Percentiles rank a stretch among this genome's conserved stretches.
Conservation (phyloP, 2,113 vertebrate species). For the Podilymbus podiceps region DNA sequence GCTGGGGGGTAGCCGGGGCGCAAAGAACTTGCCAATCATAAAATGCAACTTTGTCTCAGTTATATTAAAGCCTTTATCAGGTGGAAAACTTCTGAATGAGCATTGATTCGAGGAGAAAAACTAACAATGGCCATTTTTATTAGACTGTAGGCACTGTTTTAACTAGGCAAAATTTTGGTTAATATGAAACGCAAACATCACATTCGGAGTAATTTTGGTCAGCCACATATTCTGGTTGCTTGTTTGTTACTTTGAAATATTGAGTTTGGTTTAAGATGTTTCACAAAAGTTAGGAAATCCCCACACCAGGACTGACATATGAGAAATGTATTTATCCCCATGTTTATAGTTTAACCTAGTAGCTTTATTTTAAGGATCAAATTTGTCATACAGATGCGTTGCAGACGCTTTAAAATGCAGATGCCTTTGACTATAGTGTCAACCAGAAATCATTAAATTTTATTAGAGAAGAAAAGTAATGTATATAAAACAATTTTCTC, state of each 20-base stretch:
- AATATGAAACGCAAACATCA: not conserved
- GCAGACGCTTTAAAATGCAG: not conserved
- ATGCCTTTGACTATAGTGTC: not conserved
- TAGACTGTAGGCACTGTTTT: not conserved
- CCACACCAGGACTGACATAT: not conserved
- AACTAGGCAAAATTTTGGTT: constrained; percentile 31
- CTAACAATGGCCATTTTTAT: constrained; percentile 80
- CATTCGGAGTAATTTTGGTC: not conserved
- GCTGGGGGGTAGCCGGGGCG: constrained; percentile 56
- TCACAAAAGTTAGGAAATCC: not conserved
- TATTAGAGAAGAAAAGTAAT: not conserved
- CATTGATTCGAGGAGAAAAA: constrained; percentile 58
- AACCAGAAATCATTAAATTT: not conserved
- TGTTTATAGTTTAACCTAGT: constrained; percentile 30
- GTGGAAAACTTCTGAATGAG: constrained; percentile 73
- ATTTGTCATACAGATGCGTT: not conserved
- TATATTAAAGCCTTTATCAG: constrained; percentile 74
- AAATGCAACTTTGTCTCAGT: constrained; percentile 71
- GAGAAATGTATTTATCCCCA: not conserved
- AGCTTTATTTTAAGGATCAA: constrained; percentile 4
- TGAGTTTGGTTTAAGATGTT: constrained; percentile 13
- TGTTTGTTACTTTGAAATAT: not conserved
- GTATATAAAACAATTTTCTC: not conserved
- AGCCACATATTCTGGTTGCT: not conserved
- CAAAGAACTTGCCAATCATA: constrained; percentile 78